A percentile compares a stretch with the other conserved stretches of the same genome.
Conservation (phyloP, 2,888 invertebrate genomes). For the Unio delphinus region DNA sequence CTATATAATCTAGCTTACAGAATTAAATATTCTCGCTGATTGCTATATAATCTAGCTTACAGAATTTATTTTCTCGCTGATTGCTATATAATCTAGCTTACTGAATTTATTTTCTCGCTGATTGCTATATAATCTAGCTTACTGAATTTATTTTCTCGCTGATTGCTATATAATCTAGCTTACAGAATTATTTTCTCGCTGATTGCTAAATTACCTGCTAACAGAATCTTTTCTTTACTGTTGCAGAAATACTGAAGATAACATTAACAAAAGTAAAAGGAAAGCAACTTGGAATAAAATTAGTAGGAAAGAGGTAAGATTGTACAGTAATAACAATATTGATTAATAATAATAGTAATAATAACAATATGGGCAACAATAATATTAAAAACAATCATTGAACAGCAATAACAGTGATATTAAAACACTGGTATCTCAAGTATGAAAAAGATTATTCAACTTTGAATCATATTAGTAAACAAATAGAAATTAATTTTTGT, state of each 20-base stretch:
- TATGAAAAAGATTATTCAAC: neutral
- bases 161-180: neutral
- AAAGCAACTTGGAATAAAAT: slow-evolving; percentile 72
- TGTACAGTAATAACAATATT: neutral
- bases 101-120: neutral
- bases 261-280: slow-evolving; percentile 69
- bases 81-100: neutral
- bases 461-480: neutral
- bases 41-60: no score
- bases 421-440: slow-evolving; percentile 14
- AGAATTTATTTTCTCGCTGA: no score
- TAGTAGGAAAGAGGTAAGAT: slow-evolving; percentile 69
- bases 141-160: no score
- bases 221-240: slow-evolving; percentile 11
- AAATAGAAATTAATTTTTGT: no score
- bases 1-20: no score
- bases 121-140: neutral
- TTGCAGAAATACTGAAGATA: slow-evolving; percentile 71
- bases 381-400: slow-evolving; percentile 7
- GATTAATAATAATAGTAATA: no score
- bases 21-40: no score
- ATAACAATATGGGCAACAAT: no score
- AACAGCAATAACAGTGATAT: slow-evolving; percentile 7
- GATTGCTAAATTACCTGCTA: neutral
- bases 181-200: neutral